phyloP scores from a whole-genome alignment of 2,888 invertebrate species.

The Spodoptera littoralis region DNA sequence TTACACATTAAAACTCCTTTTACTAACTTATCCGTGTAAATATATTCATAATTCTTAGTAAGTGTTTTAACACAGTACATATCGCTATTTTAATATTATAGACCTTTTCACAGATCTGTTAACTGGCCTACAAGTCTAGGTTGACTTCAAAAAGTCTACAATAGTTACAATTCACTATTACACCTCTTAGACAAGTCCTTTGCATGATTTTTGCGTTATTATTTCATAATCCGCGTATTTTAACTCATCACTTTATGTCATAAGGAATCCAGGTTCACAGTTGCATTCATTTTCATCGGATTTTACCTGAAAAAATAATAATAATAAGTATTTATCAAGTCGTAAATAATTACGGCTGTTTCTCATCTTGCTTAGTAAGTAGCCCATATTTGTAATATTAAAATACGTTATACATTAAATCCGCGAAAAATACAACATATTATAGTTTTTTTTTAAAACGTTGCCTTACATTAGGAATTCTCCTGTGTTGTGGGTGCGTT shows the following conservation, averaged over 20 bases:
- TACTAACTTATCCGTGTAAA: slow-evolving; percentile 1
- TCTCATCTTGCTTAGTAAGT: no score
- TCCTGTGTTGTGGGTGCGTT: no score
- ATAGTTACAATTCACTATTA: slow-evolving; percentile 1
- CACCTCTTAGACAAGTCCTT: slow-evolving; percentile 13
- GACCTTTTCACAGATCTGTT: neutral
- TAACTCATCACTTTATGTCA: slow-evolving; percentile 47
- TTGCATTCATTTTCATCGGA: slow-evolving; percentile 77
- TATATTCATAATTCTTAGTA: slow-evolving; percentile 14
- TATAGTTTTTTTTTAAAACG: no score
- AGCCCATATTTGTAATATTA: no score
- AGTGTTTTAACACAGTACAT: slow-evolving; percentile 12
- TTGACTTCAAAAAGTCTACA: neutral
- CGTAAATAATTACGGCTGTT: no score
- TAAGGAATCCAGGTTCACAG: slow-evolving; percentile 75
- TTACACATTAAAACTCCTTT: slow-evolving; percentile 3
- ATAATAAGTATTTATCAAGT: no score
- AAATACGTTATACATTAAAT: no score
- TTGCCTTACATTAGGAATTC: no score
- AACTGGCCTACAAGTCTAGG: slow-evolving; percentile 11
- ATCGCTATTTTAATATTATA: slow-evolving; percentile 1
- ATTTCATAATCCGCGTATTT: slow-evolving; percentile 6
- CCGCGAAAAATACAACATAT: no score
- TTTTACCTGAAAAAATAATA: slow-evolving; percentile 70
- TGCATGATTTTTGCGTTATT: neutral